Evolutionary conservation across 2,888 invertebrate genomes (phyloP).

Genomic region (Zaprionus lineosus): DNA sequence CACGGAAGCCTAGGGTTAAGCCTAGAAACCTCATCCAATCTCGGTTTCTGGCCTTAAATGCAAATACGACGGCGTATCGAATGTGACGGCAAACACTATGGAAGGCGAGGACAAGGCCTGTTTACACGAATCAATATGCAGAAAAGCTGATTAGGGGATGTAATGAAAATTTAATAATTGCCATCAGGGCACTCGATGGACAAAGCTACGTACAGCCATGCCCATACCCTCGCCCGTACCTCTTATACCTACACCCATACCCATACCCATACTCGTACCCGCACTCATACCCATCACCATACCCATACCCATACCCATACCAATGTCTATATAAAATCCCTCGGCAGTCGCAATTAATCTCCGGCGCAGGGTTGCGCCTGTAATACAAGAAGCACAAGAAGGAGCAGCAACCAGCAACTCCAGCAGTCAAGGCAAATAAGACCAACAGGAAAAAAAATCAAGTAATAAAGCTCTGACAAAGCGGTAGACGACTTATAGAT

Average conservation of each 20-base stretch:
- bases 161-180: constrained; percentile 82
- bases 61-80: constrained; percentile 23
- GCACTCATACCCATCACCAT: too few species aligned
- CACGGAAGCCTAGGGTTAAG: too few species aligned
- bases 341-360: constrained; percentile 65
- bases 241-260: neutral
- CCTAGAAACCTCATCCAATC: constrained; percentile 15
- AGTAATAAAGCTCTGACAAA: neutral
- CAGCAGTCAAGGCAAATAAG: constrained; percentile 55
- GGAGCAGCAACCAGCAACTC: constrained; percentile 25
- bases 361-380: constrained; percentile 54
- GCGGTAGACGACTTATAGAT: too few species aligned
- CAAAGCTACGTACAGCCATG: constrained; percentile 5
- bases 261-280: constrained; percentile 1
- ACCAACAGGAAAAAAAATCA: constrained; percentile 15
- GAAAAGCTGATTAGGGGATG: constrained; percentile 81
- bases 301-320: neutral
- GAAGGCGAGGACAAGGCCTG: constrained; percentile 25
- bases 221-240: neutral
- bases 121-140: constrained; percentile 71
- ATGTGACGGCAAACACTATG: constrained; percentile 18
- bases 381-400: constrained; percentile 42
- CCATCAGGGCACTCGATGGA: constrained; percentile 58
- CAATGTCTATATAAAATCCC: neutral
- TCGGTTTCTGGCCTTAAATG: constrained; percentile 11